Evolutionary conservation across 35 echinoderm and acorn worm genomes (phyloP).

Genomic region (Hemicentrotus pulcherrimus): DNA sequence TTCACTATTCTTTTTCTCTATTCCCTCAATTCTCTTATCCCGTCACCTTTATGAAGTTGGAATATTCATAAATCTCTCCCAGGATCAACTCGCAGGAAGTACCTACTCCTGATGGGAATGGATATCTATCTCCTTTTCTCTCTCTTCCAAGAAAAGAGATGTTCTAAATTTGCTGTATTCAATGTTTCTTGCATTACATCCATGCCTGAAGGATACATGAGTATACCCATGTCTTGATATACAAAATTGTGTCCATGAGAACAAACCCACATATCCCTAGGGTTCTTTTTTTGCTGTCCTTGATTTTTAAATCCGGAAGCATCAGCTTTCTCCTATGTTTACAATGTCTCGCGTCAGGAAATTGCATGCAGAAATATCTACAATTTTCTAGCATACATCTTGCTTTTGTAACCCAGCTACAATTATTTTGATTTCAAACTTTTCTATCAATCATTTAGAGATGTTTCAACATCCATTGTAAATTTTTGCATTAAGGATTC

Average conservation of each 20-base stretch:
- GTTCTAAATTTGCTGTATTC: too few species aligned
- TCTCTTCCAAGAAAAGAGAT: too few species aligned
- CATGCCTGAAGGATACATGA: neutral
- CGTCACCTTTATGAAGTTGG: neutral
- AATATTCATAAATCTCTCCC: neutral
- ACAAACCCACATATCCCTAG: neutral
- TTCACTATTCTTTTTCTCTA: neutral
- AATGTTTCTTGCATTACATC: neutral
- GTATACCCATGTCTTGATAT: neutral
- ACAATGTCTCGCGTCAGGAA: neutral
- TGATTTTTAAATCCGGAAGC: neutral
- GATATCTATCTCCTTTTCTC: neutral
- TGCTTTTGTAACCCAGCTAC: too few species aligned
- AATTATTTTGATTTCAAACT: too few species aligned
- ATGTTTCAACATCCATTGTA: too few species aligned
- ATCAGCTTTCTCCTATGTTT: neutral
- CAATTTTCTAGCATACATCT: neutral
- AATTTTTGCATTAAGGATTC: too few species aligned
- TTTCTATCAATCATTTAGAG: too few species aligned
- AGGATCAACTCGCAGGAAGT: neutral
- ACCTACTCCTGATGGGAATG: neutral
- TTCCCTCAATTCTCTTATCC: neutral
- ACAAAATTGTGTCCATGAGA: neutral
- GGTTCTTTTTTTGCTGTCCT: neutral
- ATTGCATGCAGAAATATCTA: neutral